Evolutionary conservation across 2,888 invertebrate species (phyloP), one percentile per base, ranked within the genome.

Genomic region (Nymphalis urticae): DNA sequence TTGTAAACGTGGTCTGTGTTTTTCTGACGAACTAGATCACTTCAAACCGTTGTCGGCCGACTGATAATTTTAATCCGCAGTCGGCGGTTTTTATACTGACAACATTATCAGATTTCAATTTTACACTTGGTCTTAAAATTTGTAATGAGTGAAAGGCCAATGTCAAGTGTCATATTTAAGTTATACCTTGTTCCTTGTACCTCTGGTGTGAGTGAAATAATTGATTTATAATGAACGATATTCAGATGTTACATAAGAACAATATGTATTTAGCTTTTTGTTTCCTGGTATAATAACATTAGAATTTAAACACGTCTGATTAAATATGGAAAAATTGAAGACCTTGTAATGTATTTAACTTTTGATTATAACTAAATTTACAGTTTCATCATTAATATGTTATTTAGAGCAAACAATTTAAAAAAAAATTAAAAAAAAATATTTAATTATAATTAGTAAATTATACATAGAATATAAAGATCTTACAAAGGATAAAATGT

Each of bases 1-100:
- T 90, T 75, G 62, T 77, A 76, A 81, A 79, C 83, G 84, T 86
- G 89, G 89, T 89, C 90, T 89, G 89, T 90, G 89, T 81, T 82
- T 79, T 73, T 77, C 78, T 80, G 82, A 80, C 83, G 82, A 83
- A 83, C 80, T 78, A 80, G 83, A 86, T 85, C 85, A 86, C 86
- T 86, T 86, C 82, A 80, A 84, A 85, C 85, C 83, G 82, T 77
- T 77, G 75, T 81, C n/a, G 83, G 85, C 76, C 81, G 87, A 86
- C 87, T 86, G 85, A 87, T 86, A 81, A 76, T 75, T 80, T 77
- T 73, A 72, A 73, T 68, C 67, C 64, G 77, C 74, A 70, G 69
- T 69, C 77, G 61, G 73, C 74, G 73, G 77, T 90, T 90, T 91
- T 90, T 92, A 92, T 92, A 91, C 84, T 83, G 76, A 83, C 58